Conservation (phyloP, 2,113 vertebrate species). For the Mungos mungo region DNA sequence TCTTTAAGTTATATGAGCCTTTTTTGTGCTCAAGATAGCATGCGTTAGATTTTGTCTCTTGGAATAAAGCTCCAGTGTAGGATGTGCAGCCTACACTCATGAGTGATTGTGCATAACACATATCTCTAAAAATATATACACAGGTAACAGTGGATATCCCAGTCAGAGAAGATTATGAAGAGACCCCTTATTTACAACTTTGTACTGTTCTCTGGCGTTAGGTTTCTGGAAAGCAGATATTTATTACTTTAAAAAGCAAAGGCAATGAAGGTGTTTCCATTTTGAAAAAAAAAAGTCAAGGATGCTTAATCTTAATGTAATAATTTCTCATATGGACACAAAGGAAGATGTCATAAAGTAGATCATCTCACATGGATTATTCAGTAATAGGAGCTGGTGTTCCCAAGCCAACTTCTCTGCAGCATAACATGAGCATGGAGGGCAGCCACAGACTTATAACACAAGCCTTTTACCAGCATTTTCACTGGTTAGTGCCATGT, state of each 20-base stretch:
- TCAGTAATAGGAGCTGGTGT: neutral
- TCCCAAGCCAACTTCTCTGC: slow-evolving; percentile 1
- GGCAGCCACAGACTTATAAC: neutral
- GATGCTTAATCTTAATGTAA: slow-evolving; percentile 57
- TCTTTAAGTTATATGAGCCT: neutral
- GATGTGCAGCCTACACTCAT: neutral
- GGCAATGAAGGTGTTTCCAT: slow-evolving; percentile 13
- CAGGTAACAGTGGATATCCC: neutral
- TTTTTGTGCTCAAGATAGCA: neutral
- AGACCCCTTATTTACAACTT: slow-evolving; percentile 1
- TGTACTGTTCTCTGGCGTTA: slow-evolving; percentile 19
- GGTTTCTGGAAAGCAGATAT: neutral
- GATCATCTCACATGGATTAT: slow-evolving; percentile 65
- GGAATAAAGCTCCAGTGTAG: neutral
- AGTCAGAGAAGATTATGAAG: neutral
- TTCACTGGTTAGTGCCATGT: slow-evolving; percentile 14
- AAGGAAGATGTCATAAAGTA: slow-evolving; percentile 72
- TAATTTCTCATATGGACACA: slow-evolving; percentile 77
- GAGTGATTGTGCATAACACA: neutral
- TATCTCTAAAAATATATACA: neutral
- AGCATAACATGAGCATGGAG: neutral
- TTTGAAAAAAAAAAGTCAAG: neutral
- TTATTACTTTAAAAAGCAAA: slow-evolving; percentile 51
- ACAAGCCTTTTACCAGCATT: neutral
- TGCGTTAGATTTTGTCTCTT: slow-evolving; percentile 40